These are phyloP conservation scores for Psittacula derbiana DNA, from an alignment of 2,797 vertebrate genomes.

Conservation along the genomic window DNA sequence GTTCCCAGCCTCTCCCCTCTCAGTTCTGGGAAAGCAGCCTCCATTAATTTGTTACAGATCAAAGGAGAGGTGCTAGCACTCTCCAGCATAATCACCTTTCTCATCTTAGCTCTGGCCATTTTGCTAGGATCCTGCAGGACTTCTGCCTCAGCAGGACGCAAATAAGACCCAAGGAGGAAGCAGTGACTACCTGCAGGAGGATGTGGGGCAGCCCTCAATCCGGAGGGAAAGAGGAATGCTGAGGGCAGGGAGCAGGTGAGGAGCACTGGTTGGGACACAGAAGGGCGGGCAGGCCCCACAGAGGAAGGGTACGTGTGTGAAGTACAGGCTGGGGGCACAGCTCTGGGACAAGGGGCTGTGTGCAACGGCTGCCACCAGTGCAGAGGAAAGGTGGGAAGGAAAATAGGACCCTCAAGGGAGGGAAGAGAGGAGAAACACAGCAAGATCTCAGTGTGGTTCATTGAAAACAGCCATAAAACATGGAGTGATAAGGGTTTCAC, in stretches of 20 bases:
- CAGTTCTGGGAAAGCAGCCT: not conserved
- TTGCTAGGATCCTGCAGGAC: not conserved
- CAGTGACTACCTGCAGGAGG: not conserved
- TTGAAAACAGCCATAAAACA: not conserved
- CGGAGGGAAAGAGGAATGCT: not conserved
- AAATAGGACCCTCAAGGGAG: not conserved
- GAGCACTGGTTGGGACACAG: not conserved
- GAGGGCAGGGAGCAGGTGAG: not conserved
- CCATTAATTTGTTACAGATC: not conserved
- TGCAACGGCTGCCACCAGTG: rapidly evolving
- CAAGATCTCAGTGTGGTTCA: not conserved
- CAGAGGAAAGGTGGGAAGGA: not conserved
- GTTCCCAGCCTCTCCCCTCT: not conserved
- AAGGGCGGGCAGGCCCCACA: not conserved
- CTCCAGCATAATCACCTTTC: not conserved
- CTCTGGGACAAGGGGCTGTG: not conserved
- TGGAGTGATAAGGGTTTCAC: not conserved
- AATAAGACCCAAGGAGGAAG: not conserved
- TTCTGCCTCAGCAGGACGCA: not conserved
- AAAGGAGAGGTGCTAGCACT: not conserved
- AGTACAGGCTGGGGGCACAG: not conserved
- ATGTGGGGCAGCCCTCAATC: not conserved
- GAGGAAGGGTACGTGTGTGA: not conserved
- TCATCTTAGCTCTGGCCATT: not conserved
- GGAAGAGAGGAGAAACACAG: not conserved